Conservation (phyloP, 1,140 invertebrate species). For the Achatina immaculata region DNA sequence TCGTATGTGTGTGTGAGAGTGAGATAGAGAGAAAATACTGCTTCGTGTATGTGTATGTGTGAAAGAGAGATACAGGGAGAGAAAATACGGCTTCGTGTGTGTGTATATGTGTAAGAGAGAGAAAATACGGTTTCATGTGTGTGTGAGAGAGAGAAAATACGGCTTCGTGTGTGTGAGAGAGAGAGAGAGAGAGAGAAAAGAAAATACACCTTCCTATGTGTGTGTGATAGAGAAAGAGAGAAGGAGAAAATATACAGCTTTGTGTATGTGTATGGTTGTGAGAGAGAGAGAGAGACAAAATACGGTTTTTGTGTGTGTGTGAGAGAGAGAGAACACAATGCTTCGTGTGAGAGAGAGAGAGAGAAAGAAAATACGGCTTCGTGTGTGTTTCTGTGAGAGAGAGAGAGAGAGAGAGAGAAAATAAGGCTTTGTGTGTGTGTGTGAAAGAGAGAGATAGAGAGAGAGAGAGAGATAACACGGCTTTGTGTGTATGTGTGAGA, state of each 20-base stretch:
- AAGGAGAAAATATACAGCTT: no score
- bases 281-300: no score
- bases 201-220: neutral
- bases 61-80: neutral
- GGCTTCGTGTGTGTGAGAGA: neutral
- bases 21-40: no score
- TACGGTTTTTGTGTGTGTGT: neutral
- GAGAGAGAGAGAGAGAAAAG: neutral
- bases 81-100: no score
- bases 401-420: neutral
- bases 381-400: neutral
- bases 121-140: no score
- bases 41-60: no score
- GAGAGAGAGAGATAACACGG: no score
- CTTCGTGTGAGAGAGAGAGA: constrained; percentile 4
- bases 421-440: neutral
- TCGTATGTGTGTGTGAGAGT: no score
- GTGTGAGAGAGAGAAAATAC: constrained; percentile 3
- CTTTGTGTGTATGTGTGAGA: neutral
- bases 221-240: neutral
- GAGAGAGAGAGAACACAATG: neutral
- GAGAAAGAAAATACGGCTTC: neutral
- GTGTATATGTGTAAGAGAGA: no score
- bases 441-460: no score
- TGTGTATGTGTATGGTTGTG: neutral